These are phyloP conservation scores for Siniperca scherzeri DNA, from an alignment of 2,797 vertebrate genomes.

Conservation along the genomic window DNA sequence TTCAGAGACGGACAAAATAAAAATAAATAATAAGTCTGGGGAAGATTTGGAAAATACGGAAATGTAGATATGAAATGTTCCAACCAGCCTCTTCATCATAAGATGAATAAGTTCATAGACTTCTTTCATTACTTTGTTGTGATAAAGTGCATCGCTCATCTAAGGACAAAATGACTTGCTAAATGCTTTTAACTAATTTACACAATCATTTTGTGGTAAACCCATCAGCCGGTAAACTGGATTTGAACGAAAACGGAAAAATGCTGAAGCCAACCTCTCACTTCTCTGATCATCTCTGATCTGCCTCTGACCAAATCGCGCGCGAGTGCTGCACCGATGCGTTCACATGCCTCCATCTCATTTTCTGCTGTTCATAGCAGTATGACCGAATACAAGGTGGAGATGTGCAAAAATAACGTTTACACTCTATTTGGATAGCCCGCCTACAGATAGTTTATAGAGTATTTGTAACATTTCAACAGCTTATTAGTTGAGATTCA, in stretches of 20 bases:
- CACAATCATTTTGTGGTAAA: not conserved
- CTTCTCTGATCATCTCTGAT: conserved; percentile 33
- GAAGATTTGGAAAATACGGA: not conserved
- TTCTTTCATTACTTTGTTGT: not conserved
- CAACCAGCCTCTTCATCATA: not conserved
- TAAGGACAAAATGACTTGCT: not conserved
- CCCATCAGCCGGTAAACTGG: not conserved
- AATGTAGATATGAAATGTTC: not conserved
- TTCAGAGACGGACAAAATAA: not conserved
- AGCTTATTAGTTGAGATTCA: no score
- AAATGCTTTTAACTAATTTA: not conserved
- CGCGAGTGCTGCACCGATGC: conserved; percentile 25
- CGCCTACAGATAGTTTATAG: no score
- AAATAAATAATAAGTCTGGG: not conserved
- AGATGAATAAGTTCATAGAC: not conserved
- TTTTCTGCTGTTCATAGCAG: not conserved
- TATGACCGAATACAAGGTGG: no score
- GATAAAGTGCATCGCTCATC: not conserved
- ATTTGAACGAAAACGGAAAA: conserved; percentile 40
- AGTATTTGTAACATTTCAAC: no score
- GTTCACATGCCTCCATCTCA: conserved; percentile 36
- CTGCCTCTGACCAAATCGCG: conserved; percentile 21
- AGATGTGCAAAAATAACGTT: not conserved
- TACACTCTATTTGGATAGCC: no score
- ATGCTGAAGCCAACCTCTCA: fast-evolving